Evolutionary conservation across 2,113 vertebrate species (phyloP), one percentile per base, ranked within the genome.

Genomic region (Neodontobutis hainanensis): DNA sequence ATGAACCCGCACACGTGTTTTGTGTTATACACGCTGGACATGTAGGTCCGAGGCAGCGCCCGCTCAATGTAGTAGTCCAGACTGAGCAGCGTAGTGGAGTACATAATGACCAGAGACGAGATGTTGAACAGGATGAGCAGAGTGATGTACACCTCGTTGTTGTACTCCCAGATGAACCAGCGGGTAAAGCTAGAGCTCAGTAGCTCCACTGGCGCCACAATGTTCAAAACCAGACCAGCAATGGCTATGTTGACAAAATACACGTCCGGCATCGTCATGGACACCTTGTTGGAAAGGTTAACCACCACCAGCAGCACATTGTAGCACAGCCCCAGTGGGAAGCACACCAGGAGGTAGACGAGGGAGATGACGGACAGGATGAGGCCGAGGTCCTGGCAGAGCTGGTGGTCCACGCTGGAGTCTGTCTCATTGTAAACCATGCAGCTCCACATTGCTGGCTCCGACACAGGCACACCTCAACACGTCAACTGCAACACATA

Each of bases 191-290:
- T 86, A 0, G 96, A 93, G 48, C 95, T 95, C 42, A 99, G 89
- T 62, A 99, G 94, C 85, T 95, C 93, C 45, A 93, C 83, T 0
- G 96, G 95, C 0, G 96, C 96, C 85, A 98, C 93, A 4, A 93
- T 73, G 3, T 95, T 95, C 71, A 98, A 94, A 77, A 99, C 94
- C 6, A 99, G 92, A 7, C 96, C 96, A 0, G 97, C 96, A 0
- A 97, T 94, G 3, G 96, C 96, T 44, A 99, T 97, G 91, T 99
- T 99, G 77, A 98, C 95, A 0, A 98, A 99, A 80, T 99, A 99
- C 61, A 99, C 97, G 0, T 99, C 97, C 0, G 96, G 97, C 96
- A 99, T 99, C 36, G 96, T 97, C 96, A 99, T 97, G 38, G 94
- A 93, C 19, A 94, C 90, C 84, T 95, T 96, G 91, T 96, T 97